Percentiles rank a stretch among this genome's conserved stretches.
Conservation (phyloP, 23 tunicate species). For the Clavelina lepadiformis region DNA sequence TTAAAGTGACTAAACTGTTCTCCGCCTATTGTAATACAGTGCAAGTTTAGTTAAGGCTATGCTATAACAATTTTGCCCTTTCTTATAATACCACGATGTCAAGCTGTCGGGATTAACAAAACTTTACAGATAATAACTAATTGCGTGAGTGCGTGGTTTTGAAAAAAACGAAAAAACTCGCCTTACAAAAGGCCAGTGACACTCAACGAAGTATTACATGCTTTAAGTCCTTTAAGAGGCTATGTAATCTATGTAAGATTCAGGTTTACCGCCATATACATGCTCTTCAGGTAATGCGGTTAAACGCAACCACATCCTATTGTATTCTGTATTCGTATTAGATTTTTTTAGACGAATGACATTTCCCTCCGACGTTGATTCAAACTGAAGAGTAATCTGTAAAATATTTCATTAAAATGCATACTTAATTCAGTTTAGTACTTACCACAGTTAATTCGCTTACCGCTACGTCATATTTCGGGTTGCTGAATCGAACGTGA, state of each 20-base stretch:
- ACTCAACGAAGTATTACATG: not conserved
- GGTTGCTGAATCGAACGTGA: slow-evolving; percentile 1
- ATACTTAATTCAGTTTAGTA: too few species aligned
- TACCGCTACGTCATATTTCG: not conserved
- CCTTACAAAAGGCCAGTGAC: not conserved
- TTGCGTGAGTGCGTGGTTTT: not conserved
- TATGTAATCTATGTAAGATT: not conserved
- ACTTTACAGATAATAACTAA: not conserved
- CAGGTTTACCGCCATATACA: slow-evolving; percentile 43
- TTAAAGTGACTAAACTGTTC: slow-evolving; percentile 92
- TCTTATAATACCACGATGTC: too few species aligned
- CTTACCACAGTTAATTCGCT: not conserved
- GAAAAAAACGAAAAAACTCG: too few species aligned
- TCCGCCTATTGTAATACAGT: too few species aligned
- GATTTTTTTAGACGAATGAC: too few species aligned
- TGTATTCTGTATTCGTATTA: not conserved
- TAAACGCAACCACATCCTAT: slow-evolving; percentile 47
- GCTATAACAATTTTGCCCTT: too few species aligned
- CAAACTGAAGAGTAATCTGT: too few species aligned
- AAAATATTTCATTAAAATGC: too few species aligned
- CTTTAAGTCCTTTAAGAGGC: not conserved
- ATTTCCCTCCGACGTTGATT: too few species aligned
- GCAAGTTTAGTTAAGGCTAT: too few species aligned
- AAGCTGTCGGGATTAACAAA: too few species aligned
- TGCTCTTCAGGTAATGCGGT: slow-evolving; percentile 27